Evolutionary conservation across 2,888 invertebrate genomes (phyloP).

Genomic region (Zeuzera pyrina): DNA sequence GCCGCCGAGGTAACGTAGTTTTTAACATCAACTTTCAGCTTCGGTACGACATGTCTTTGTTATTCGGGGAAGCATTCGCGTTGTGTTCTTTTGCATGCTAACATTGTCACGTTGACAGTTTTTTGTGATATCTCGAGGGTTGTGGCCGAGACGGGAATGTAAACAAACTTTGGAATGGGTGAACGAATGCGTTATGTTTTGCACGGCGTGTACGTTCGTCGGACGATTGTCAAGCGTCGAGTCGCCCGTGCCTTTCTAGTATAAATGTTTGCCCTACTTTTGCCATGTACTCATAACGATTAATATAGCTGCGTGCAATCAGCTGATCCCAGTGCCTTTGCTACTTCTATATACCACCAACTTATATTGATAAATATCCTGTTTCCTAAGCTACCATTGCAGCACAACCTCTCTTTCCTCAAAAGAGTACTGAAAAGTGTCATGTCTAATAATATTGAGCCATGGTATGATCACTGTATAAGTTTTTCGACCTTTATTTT

Average conservation of each 20-base stretch:
- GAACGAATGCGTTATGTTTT: constrained; percentile 28
- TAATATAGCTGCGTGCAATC: constrained; percentile 66
- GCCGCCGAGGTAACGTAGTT: constrained; percentile 76
- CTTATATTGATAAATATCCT: not conserved
- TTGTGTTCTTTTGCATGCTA: constrained; percentile 37
- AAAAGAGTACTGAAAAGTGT: not conserved
- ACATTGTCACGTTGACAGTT: constrained; percentile 48
- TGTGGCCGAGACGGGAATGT: constrained; percentile 42
- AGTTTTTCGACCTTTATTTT: too few relatives aligned
- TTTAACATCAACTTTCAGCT: constrained; percentile 42
- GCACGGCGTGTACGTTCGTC: constrained; percentile 34
- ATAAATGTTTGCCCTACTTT: constrained; percentile 69
- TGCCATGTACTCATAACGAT: constrained; percentile 54
- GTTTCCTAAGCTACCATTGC: not conserved
- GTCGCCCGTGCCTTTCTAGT: constrained; percentile 35
- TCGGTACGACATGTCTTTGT: constrained; percentile 65
- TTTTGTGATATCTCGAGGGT: constrained; percentile 30
- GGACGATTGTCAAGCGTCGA: constrained; percentile 27
- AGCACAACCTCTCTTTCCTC: not conserved
- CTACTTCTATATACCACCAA: not conserved
- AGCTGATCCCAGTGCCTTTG: constrained; percentile 57
- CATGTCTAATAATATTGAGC: not conserved
- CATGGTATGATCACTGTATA: not conserved
- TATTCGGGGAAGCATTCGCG: constrained; percentile 39
- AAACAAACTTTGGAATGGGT: constrained; percentile 47